These are phyloP conservation scores for Corythoichthys intestinalis DNA, from an alignment of 2,113 vertebrate species.

Conservation along the genomic window DNA sequence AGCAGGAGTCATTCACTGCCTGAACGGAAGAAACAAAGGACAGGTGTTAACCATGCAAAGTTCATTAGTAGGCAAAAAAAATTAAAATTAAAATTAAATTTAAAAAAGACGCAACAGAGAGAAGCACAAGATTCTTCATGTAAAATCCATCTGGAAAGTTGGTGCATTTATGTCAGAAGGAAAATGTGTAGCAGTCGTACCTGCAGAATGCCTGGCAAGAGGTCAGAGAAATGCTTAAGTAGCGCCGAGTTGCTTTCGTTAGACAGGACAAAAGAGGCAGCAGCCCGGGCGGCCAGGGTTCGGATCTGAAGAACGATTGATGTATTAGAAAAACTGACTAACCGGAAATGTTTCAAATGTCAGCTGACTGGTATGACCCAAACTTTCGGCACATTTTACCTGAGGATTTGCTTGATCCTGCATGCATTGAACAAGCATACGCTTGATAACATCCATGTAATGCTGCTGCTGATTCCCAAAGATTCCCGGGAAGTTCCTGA, in stretches of 20 bases:
- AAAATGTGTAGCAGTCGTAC: constrained; percentile 58
- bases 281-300: constrained; percentile 87
- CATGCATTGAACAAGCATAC: constrained; percentile 98
- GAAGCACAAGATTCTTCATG: too few relatives aligned
- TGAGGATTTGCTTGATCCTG: constrained; percentile 93
- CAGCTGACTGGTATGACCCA: neutral
- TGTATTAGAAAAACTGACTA: neutral
- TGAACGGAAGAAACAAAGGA: constrained; percentile 41
- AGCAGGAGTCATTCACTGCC: constrained; percentile 95
- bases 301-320: constrained; percentile 75
- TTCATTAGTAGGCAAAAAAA: neutral
- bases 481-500: constrained; percentile 97
- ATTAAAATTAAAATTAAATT: too few relatives aligned
- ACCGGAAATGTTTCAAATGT: too few relatives aligned
- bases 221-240: constrained; percentile 93
- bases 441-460: constrained; percentile 97
- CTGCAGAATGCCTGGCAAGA: constrained; percentile 92
- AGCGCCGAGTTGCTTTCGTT: constrained; percentile 90
- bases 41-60: neutral
- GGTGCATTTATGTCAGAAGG: too few relatives aligned
- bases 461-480: constrained; percentile 99
- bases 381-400: constrained; percentile 60
- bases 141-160: too few relatives aligned
- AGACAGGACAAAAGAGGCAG: constrained; percentile 91
- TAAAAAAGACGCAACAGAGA: too few relatives aligned